A percentile compares a stretch with the other conserved stretches of the same genome.
These are phyloP conservation scores for Melinaea menophilus DNA, from an alignment of 2,888 invertebrate genomes.

Conservation along the genomic window DNA sequence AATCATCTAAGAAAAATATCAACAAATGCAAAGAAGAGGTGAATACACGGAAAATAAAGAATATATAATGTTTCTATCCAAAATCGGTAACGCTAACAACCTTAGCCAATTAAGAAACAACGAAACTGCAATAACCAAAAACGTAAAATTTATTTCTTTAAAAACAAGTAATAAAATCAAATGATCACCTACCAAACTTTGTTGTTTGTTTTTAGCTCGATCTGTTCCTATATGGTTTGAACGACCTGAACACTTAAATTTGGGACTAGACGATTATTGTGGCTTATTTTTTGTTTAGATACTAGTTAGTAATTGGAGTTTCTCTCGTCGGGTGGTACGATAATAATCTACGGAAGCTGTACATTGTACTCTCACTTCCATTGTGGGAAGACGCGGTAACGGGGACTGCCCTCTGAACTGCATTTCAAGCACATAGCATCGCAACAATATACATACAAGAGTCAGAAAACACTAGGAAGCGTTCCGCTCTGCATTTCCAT, in stretches of 20 bases:
- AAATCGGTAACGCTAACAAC: conserved; percentile 16
- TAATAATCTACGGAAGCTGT: conserved; percentile 62
- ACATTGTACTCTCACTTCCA: conserved; percentile 62
- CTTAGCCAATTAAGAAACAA: conserved; percentile 14
- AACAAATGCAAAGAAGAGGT: neutral
- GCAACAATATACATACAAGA: conserved; percentile 57
- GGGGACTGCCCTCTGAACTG: conserved; percentile 65
- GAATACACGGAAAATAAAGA: neutral
- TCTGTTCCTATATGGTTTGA: conserved; percentile 46
- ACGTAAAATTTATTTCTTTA: conserved; percentile 55
- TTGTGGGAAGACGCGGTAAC: conserved; percentile 61
- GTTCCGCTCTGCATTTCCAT: conserved; percentile 72
- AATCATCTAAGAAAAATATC: neutral
- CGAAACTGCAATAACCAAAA: conserved; percentile 45
- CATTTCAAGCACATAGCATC: conserved; percentile 44
- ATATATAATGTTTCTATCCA: conserved; percentile 8
- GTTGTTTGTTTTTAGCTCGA: conserved; percentile 51
- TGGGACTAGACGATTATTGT: conserved; percentile 34
- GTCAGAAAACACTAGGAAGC: conserved; percentile 60
- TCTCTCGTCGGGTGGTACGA: conserved; percentile 40
- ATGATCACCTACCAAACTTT: conserved; percentile 61
- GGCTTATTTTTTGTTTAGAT: no score
- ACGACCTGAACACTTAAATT: conserved; percentile 45
- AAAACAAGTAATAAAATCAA: conserved; percentile 48
- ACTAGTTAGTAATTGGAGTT: neutral